phyloP scores from a whole-genome alignment of 2,797 vertebrate genomes.

The Macropus fuliginosus region DNA sequence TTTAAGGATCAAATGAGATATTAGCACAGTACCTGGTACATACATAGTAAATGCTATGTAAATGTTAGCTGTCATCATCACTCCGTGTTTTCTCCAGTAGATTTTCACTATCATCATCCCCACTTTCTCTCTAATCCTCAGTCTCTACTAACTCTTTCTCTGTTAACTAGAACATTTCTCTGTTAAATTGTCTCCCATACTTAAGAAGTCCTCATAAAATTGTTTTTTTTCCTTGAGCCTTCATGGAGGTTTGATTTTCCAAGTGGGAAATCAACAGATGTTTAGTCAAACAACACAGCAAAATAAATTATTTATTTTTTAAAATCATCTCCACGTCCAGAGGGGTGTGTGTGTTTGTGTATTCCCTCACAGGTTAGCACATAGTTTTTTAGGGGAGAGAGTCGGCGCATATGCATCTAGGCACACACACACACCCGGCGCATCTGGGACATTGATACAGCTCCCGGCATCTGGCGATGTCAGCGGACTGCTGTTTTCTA shows the following conservation, averaged over 20 bases:
- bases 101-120: not conserved
- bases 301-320: not conserved
- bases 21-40: too few relatives aligned
- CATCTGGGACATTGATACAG: too few relatives aligned
- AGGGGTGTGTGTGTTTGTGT: too few relatives aligned
- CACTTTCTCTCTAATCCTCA: not conserved
- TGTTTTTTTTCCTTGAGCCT: not conserved
- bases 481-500: not conserved
- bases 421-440: too few relatives aligned
- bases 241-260: not conserved
- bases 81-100: not conserved
- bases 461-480: fast-evolving
- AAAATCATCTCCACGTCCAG: too few relatives aligned
- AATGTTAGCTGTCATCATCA: not conserved
- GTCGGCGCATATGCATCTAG: too few relatives aligned
- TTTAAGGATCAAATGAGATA: not conserved
- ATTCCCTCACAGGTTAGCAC: too few relatives aligned
- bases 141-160: too few relatives aligned
- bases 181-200: not conserved
- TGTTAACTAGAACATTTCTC: not conserved
- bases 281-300: not conserved
- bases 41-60: not conserved
- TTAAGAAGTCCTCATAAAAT: not conserved
- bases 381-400: too few relatives aligned
- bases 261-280: not conserved